Base-by-base conservation (phyloP, 2,888 invertebrate species). In the Autographa pulchrina region DNA sequence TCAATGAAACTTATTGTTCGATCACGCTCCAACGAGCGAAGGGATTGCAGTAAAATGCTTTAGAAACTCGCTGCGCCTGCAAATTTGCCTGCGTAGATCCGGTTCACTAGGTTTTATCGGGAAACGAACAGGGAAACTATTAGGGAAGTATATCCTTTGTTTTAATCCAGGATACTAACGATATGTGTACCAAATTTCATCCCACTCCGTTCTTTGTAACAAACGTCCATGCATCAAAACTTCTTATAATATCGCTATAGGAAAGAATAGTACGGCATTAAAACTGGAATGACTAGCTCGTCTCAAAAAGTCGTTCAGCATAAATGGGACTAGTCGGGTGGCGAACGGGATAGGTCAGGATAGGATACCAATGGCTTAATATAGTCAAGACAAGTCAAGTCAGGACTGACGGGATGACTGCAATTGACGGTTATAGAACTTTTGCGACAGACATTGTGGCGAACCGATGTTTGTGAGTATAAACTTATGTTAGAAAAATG, bases 1-100 rank as follows among this genome's bases (percentile, higher is more conserved):
- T 18, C 20, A 61, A 52, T 35, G 43, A 52, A 61, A 58, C 38
- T 65, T 68, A 59, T 62, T 70, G 62, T 56, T 43, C 73, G 13
- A 63, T 69, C 54, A 59, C 18, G 62, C 6, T 35, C 20, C 25
- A 35, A 20, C 56, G 48, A 43, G 61, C 25, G n/a, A 52, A 58
- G 25, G 38, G 48, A 54, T 18, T 41, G 61, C 62, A 65, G 71
- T 67, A 61, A 54, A 65, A 77, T 75, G n/a, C 48, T 43, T 43
- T 38, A 38, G n/a, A 6, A 16, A 48, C 16, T 43, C n/a, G 16
- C 6, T n/a, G 48, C 48, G 43, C 13, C 14, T 9, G 43, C n/a
- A 5, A 48, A 14, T 43, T 43, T 43, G 43, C 14, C 16, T 6
- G 43, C 43, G 14, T 43, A 14, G 5, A 43, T 35, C 35, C 35